These are phyloP conservation scores for Salarias fasciatus DNA, from an alignment of 2,797 vertebrate species.

Conservation along the genomic window DNA sequence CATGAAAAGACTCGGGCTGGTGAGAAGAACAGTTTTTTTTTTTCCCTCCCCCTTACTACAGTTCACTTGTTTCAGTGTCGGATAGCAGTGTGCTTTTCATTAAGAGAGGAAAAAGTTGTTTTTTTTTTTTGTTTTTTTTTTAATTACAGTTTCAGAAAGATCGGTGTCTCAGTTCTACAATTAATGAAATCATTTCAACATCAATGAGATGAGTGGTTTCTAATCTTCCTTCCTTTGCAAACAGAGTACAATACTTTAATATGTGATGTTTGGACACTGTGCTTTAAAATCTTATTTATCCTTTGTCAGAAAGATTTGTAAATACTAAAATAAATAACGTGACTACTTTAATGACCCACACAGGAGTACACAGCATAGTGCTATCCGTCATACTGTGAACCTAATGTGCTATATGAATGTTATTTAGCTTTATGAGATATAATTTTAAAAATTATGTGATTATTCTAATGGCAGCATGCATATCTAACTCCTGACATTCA, in stretches of 20 bases:
- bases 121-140: too few species aligned
- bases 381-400: background rate
- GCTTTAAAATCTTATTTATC: constrained; percentile 4
- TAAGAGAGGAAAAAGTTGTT: constrained; percentile 49
- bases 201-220: constrained; percentile 37
- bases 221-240: constrained; percentile 37
- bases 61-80: constrained; percentile 33
- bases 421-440: constrained; percentile 2
- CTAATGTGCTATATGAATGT: background rate
- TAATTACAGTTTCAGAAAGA: constrained; percentile 35
- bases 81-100: constrained; percentile 45
- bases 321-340: background rate
- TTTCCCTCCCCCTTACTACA: constrained; percentile 22
- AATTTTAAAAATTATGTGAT: constrained; percentile 1
- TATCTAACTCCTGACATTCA: background rate
- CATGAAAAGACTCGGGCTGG: constrained; percentile 53
- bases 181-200: constrained; percentile 51
- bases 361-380: background rate
- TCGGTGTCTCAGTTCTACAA: constrained; percentile 28
- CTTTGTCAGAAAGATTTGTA: too few species aligned
- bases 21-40: constrained; percentile 47
- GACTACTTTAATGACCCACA: constrained; percentile 15
- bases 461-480: background rate
- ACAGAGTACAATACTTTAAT: constrained; percentile 8
- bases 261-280: constrained; percentile 9